A percentile compares a stretch with the other conserved stretches of the same genome.
Conservation (phyloP, 2,113 vertebrate species). For the Petrocephalus microphthalmus region DNA sequence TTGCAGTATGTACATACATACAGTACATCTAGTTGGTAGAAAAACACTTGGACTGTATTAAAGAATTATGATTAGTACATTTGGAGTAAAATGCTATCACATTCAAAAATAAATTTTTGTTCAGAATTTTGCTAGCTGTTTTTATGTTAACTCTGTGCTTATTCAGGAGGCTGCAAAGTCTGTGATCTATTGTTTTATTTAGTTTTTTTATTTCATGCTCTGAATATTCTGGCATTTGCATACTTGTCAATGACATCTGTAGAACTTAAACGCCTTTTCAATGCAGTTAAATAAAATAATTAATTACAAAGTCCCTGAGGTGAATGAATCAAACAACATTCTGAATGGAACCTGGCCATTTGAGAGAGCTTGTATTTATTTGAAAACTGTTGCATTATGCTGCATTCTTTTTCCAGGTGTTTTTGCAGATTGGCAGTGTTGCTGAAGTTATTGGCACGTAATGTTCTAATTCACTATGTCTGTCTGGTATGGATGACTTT, state of each 20-base stretch:
- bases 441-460: too few species aligned
- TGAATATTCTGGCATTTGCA: not conserved
- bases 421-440: too few species aligned
- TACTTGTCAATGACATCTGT: not conserved
- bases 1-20: not conserved
- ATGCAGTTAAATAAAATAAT: not conserved
- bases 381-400: not conserved
- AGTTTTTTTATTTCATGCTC: too few species aligned
- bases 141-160: not conserved
- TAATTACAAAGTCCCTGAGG: not conserved
- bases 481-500: too few species aligned
- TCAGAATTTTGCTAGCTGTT: not conserved
- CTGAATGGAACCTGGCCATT: not conserved
- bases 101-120: too few species aligned
- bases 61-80: too few species aligned
- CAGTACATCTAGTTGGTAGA: too few species aligned
- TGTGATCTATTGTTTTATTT: not conserved
- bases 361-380: not conserved
- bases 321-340: not conserved
- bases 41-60: too few species aligned
- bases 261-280: not conserved
- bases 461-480: too few species aligned
- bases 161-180: not conserved
- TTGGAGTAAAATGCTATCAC: too few species aligned
- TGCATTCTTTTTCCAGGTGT: not conserved